Conservation (phyloP, 1,140 invertebrate species). For the Drosophila ambigua region DNA sequence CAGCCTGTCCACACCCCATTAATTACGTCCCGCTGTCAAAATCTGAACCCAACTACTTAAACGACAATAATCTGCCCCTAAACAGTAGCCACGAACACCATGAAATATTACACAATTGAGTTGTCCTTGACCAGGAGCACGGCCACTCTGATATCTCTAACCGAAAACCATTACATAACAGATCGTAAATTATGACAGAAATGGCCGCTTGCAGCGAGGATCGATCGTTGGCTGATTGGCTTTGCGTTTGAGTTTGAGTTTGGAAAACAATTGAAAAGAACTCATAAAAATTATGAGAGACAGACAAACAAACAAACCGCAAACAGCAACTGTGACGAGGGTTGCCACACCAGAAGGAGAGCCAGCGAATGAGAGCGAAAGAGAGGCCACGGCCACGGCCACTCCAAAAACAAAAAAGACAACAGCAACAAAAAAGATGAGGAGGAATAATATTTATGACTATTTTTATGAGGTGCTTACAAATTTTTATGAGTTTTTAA, state of each 20-base stretch:
- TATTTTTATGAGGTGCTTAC: constrained; percentile 84
- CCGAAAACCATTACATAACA: constrained; percentile 55
- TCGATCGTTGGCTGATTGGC: constrained; percentile 54
- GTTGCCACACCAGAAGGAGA: constrained; percentile 32
- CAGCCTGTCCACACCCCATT: no score
- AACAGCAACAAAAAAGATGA: constrained; percentile 50
- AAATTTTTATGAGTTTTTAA: constrained; percentile 84
- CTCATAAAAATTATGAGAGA: constrained; percentile 80
- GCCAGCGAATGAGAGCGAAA: constrained; percentile 15
- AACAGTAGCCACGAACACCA: constrained; percentile 41
- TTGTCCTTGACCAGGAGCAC: constrained; percentile 50
- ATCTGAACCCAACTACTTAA: background rate
- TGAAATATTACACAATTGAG: constrained; percentile 40
- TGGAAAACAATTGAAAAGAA: constrained; percentile 70
- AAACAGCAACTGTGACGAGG: constrained; percentile 66
- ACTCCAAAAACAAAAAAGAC: constrained; percentile 20
- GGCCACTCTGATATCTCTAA: constrained; percentile 10
- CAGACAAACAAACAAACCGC: constrained; percentile 59
- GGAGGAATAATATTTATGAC: constrained; percentile 83
- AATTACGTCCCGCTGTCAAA: background rate
- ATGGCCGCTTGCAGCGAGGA: constrained; percentile 67
- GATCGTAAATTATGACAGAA: constrained; percentile 68
- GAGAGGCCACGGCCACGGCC: background rate
- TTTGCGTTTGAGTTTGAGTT: constrained; percentile 11
- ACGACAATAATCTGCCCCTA: background rate